Base-by-base conservation (phyloP, 2,888 invertebrate genomes). In the Apocheima hispidaria region DNA sequence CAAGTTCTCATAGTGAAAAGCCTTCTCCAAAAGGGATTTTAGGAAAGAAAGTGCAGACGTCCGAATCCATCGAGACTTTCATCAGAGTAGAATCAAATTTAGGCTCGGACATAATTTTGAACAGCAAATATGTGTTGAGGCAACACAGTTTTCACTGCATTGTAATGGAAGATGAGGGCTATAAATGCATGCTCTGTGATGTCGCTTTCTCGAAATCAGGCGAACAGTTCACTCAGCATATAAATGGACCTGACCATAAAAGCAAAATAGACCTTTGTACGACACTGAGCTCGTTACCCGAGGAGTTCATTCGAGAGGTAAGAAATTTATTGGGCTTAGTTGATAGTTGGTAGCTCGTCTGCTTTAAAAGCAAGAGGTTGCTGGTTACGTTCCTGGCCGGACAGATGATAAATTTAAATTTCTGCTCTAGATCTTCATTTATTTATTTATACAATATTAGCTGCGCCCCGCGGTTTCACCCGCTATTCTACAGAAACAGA, bases 221-320 rank as follows among this genome's bases (percentile, higher is more conserved):
- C 0, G 58, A 63, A 6, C 33, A 51, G 18, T 7, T 69, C 23
- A 0, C 20, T 10, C 30, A 52, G 2, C 69, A 67, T 23, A 44
- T 67, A 5, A 28, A 26, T 4, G 49, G 28, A 0, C 38, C 58
- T 0, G 30, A 44, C 0, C 69, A 69, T 49, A 55, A 21, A 28
- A n/a, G 9, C 14, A 60, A 65, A 1, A 28, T 80, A 50, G 43
- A 53, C 0, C 54, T 62, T 0, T 56, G 62, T 3, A 41, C 52
- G 9, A 67, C 85, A 0, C 56, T 85, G 2, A 60, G 57, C 2
- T 72, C 77, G 0, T 26, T 75, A 9, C 71, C 76, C 0, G 58
- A 73, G 0, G 86, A 86, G 61, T 84, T 84, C 56, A 66, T 86
- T 12, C 70, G 85, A 74, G 80, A 84, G 81, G 86, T 86, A 70